Evolutionary conservation across 2,113 vertebrate species (phyloP), one percentile per base, ranked within the genome.

Genomic region (Donacobius atricapilla): DNA sequence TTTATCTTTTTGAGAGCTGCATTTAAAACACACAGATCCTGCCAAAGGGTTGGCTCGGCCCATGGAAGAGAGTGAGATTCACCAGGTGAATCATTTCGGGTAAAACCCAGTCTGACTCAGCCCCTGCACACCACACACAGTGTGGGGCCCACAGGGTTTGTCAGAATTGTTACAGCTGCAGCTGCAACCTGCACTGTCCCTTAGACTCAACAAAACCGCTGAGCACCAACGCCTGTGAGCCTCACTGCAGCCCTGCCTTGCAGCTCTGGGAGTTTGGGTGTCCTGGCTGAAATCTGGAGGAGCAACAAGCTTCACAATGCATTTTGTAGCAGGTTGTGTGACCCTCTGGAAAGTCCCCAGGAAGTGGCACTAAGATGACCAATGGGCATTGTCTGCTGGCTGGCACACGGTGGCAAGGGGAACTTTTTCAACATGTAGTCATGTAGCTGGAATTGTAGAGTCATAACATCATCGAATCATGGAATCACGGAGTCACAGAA

Each of bases 401-500:
- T 65, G 72, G 58, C 42, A 51, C 56, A 47, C 16, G 9, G 9
- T 0, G 8, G 31, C 33, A 45, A 56, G 31, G 25, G n/a, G 13
- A 35, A 11, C 13, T 18, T 58, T 58, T 56, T 44, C 63, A 27
- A 1, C 4, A 6, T 5, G 21, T 7, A 18, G 33, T 10, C 21
- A 28, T 7, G 1, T 18, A 25, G 35, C 15, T 72, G 33, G 68
- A 50, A 57, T 33, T 35, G 20, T 9, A 11, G 31, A 64, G 25
- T 13, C 18, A 44, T 17, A 31, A 3, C 60, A 35, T 70, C 13
- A 33, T 27, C 21, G 5, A 66, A 20, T 78, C 16, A 25, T 4
- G 15, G 28, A 58, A 2, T 2, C 20, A 31, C 0, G 13, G 73
- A 40, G 4, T 3, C 17, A 33, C 0, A 10, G 6, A n/a, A 1